Conservation (phyloP, 2,888 invertebrate genomes). For the Thelaira solivaga region DNA sequence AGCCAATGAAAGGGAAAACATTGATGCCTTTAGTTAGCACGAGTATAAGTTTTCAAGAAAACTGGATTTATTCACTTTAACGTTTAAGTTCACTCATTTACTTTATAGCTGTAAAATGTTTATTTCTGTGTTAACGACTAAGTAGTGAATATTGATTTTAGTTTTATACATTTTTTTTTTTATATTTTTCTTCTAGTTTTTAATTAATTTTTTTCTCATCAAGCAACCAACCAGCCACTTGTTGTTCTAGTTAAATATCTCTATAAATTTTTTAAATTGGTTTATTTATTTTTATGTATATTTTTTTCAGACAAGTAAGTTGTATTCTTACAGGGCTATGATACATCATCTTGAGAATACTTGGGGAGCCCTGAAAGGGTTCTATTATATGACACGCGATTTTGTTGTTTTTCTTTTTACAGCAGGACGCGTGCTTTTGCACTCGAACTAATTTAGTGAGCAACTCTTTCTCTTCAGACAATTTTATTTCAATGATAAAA, state of each 20-base stretch:
- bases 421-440: conserved; percentile 14
- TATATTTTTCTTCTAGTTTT: conserved; percentile 10
- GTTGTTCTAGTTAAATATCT: conserved; percentile 40
- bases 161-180: conserved; percentile 18
- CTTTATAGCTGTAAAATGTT: conserved; percentile 31
- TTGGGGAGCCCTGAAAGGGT: not conserved
- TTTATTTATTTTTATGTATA: conserved; percentile 65
- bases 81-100: not conserved
- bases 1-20: conserved; percentile 7
- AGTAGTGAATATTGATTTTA: conserved; percentile 16
- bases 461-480: not conserved
- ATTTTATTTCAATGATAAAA: not conserved
- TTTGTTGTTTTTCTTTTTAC: not conserved
- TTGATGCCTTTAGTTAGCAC: conserved; percentile 4
- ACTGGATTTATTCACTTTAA: conserved; percentile 38
- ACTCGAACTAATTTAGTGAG: conserved; percentile 16
- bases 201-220: conserved; percentile 8
- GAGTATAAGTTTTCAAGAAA: conserved; percentile 12
- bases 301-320: too few relatives aligned
- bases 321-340: not conserved
- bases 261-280: conserved; percentile 65
- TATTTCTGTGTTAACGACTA: conserved; percentile 6
- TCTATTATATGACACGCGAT: conserved; percentile 17
- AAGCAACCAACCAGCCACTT: conserved; percentile 3
- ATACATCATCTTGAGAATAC: not conserved